phyloP scores from a whole-genome alignment of 2,797 vertebrate species.

The Bovichtus diacanthus region DNA sequence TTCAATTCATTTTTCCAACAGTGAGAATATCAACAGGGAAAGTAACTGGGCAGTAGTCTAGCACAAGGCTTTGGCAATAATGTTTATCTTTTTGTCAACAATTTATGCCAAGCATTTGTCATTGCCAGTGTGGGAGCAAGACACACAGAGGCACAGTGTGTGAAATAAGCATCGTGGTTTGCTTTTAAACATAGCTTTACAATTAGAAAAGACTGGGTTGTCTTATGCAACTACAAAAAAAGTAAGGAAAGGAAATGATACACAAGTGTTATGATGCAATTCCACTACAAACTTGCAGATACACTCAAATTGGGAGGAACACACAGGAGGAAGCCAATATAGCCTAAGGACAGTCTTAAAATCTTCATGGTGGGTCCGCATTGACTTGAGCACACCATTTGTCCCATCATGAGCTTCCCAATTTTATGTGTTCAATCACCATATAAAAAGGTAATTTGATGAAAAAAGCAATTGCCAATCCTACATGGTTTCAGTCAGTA shows the following conservation, averaged over 20 bases:
- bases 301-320: constrained; percentile 1
- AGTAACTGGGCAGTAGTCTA: not conserved
- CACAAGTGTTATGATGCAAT: constrained; percentile 29
- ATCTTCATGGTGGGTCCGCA: constrained; percentile 19
- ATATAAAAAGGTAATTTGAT: constrained; percentile 28
- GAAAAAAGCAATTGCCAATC: constrained; percentile 27
- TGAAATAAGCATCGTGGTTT: not conserved
- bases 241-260: constrained; percentile 11
- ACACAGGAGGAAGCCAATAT: constrained; percentile 1
- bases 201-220: not conserved
- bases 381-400: constrained; percentile 38
- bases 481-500: constrained; percentile 22
- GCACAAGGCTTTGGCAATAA: not conserved
- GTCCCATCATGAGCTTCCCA: constrained; percentile 24
- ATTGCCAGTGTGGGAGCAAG: not conserved
- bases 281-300: constrained; percentile 1
- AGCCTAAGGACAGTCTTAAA: constrained; percentile 30
- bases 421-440: constrained; percentile 32
- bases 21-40: too few species aligned
- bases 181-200: constrained; percentile 12
- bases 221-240: not conserved
- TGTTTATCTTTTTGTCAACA: constrained; percentile 7
- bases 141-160: constrained; percentile 1
- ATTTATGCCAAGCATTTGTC: constrained; percentile 4
- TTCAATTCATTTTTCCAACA: too few species aligned